Conservation (phyloP, 2,888 invertebrate species). For the Cataglyphis cursor region DNA sequence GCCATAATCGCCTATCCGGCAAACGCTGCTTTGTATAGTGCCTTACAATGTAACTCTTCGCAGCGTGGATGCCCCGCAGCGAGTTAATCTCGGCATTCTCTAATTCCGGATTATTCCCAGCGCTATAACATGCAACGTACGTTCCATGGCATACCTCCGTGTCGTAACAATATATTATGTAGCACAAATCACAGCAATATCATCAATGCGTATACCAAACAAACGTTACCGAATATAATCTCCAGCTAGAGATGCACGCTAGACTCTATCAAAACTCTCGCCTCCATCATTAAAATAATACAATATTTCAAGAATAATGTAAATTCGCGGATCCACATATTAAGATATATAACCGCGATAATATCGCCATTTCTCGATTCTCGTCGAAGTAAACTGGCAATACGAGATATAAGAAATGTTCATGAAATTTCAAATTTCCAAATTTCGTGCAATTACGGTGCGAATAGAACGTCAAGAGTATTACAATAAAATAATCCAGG, state of each 20-base stretch:
- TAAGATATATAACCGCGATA: neutral
- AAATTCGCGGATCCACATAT: neutral
- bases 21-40: conserved; percentile 36
- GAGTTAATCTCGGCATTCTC: conserved; percentile 54
- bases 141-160: conserved; percentile 31
- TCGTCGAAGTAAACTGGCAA: conserved; percentile 49
- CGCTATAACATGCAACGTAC: conserved; percentile 38
- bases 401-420: conserved; percentile 54
- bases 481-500: conserved; percentile 68
- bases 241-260: neutral
- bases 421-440: conserved; percentile 47
- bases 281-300: conserved; percentile 18
- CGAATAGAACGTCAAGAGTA: conserved; percentile 57
- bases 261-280: conserved; percentile 29
- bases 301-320: neutral
- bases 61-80: conserved; percentile 51
- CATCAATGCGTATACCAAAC: conserved; percentile 38
- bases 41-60: conserved; percentile 51
- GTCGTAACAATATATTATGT: conserved; percentile 46
- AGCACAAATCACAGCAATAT: conserved; percentile 46
- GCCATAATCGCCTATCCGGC: conserved; percentile 37
- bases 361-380: conserved; percentile 17
- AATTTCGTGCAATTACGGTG: conserved; percentile 22
- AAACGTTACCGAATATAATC: conserved; percentile 37
- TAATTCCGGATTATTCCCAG: conserved; percentile 47